Conservation (phyloP, 2,888 invertebrate genomes). For the Ernsta delagoae region DNA sequence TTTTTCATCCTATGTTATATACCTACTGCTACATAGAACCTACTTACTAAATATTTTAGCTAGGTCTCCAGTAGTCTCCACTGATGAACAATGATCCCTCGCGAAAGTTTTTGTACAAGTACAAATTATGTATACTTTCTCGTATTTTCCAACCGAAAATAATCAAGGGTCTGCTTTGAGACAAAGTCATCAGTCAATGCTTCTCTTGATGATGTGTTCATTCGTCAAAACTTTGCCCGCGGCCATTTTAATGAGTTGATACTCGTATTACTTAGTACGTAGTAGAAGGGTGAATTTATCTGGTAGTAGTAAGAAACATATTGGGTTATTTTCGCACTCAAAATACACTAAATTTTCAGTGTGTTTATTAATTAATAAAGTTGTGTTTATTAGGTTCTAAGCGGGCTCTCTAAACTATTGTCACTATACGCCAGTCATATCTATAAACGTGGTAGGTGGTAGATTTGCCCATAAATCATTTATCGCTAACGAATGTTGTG, state of each 20-base stretch:
- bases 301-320: too few species aligned
- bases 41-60: too few species aligned
- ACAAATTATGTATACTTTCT: too few species aligned
- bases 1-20: too few species aligned
- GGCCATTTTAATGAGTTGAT: conserved; percentile 40
- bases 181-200: conserved; percentile 64
- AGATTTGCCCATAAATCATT: conserved; percentile 18
- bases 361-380: too few species aligned
- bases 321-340: too few species aligned
- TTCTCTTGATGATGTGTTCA: conserved; percentile 67
- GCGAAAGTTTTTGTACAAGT: neutral
- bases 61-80: too few species aligned
- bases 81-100: neutral
- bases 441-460: conserved; percentile 2
- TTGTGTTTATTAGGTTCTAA: too few species aligned
- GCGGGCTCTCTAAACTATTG: too few species aligned
- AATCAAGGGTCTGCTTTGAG: conserved; percentile 56
- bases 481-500: conserved; percentile 42
- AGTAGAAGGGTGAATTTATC: neutral
- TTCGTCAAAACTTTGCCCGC: conserved; percentile 71
- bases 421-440: neutral
- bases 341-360: too few species aligned
- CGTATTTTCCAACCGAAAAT: neutral
- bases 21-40: too few species aligned
- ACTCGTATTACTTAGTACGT: neutral